These are phyloP conservation scores for Ferdinandea cuprea DNA, from an alignment of 2,888 invertebrate genomes.

Conservation along the genomic window DNA sequence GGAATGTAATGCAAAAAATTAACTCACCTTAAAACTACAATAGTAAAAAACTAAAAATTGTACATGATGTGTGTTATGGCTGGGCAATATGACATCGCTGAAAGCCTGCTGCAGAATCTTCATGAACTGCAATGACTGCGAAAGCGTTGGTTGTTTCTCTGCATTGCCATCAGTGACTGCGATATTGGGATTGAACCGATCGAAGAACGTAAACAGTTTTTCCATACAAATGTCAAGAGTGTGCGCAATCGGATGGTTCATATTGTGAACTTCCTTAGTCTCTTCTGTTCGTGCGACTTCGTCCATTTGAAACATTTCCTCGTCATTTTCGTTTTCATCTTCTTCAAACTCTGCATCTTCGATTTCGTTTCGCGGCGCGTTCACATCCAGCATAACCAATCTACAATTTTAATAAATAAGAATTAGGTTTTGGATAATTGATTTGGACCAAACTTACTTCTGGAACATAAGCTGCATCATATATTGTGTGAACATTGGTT, in stretches of 20 bases:
- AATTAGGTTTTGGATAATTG: background rate
- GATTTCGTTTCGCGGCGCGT: constrained; percentile 85
- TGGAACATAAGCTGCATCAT: constrained; percentile 90
- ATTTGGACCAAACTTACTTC: constrained; percentile 85
- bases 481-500: constrained; percentile 88
- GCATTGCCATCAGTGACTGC: constrained; percentile 63
- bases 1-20: too few species aligned
- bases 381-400: constrained; percentile 89
- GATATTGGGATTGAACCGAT: constrained; percentile 80
- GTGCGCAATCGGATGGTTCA: constrained; percentile 85
- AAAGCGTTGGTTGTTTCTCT: constrained; percentile 84
- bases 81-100: constrained; percentile 91
- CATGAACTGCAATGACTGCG: constrained; percentile 80
- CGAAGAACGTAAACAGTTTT: constrained; percentile 87
- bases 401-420: constrained; percentile 83
- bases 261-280: constrained; percentile 71
- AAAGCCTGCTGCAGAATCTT: constrained; percentile 88
- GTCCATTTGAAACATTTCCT: constrained; percentile 81
- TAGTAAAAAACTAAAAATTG: constrained; percentile 91
- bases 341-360: constrained; percentile 84
- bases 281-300: constrained; percentile 50
- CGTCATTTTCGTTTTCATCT: constrained; percentile 79
- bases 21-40: constrained; percentile 86
- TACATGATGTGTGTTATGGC: constrained; percentile 91
- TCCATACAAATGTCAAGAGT: constrained; percentile 91